Evolutionary conservation across 1,140 invertebrate species (phyloP).

Genomic region (Planococcus citri): DNA sequence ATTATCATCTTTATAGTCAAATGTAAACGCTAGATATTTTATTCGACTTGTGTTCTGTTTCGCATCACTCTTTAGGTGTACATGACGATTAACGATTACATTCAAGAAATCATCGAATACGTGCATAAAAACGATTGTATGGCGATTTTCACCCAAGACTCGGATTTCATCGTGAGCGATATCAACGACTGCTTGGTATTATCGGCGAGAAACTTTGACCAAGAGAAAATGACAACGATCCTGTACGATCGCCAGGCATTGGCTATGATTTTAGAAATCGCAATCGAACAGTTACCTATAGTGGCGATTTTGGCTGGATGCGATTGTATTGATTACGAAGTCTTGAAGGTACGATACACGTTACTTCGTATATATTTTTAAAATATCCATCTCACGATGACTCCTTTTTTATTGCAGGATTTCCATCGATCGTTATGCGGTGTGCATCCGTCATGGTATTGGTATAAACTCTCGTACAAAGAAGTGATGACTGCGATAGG

Average conservation of each 20-base stretch:
- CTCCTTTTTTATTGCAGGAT: background rate
- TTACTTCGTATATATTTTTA: too few relatives aligned
- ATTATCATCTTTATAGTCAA: too few relatives aligned
- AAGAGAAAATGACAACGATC: conserved; percentile 31
- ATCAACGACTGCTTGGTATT: conserved; percentile 32
- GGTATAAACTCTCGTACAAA: background rate
- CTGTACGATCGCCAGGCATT: conserved; percentile 31
- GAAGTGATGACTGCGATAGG: background rate
- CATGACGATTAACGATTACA: conserved; percentile 31
- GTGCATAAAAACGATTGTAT: conserved; percentile 14
- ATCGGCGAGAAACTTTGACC: conserved; percentile 31
- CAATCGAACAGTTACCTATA: conserved; percentile 31
- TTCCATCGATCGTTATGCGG: background rate
- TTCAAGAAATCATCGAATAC: background rate
- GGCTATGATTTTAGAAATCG: conserved; percentile 28
- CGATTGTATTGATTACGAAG: conserved; percentile 31
- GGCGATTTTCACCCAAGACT: conserved; percentile 10
- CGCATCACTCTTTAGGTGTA: conserved; percentile 23
- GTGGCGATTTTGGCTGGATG: conserved; percentile 33
- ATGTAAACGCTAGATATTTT: too few relatives aligned
- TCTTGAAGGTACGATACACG: conserved; percentile 29
- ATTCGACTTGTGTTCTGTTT: too few relatives aligned
- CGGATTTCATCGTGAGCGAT: conserved; percentile 29
- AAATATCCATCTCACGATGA: background rate
- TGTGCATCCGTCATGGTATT: background rate